Evolutionary conservation across 1,140 invertebrate genomes (phyloP).

Genomic region (Pseudomyrmex sp.): DNA sequence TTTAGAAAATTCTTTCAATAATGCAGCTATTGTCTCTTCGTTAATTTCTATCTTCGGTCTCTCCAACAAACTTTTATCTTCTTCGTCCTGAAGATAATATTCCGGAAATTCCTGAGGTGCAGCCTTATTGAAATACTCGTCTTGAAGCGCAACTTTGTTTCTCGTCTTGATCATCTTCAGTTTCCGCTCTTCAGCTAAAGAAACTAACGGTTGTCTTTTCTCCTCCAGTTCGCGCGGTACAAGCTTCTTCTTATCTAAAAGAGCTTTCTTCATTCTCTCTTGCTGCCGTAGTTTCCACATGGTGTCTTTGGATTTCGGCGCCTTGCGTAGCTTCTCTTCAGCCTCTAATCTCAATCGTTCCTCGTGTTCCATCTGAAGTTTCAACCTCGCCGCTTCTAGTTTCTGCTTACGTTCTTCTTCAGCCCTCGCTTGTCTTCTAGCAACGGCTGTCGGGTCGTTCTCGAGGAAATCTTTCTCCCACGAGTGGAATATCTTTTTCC

Average conservation of each 20-base stretch:
- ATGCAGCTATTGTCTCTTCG: constrained; percentile 30
- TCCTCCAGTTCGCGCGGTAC: constrained; percentile 79
- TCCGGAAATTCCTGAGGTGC: constrained; percentile 68
- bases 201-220: constrained; percentile 80
- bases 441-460: constrained; percentile 64
- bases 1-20: constrained; percentile 62
- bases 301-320: constrained; percentile 76
- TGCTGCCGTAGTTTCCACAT: constrained; percentile 80
- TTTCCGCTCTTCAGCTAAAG: constrained; percentile 78
- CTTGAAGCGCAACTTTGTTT: constrained; percentile 43
- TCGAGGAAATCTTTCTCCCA: constrained; percentile 76
- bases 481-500: constrained; percentile 75
- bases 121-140: constrained; percentile 56
- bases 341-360: constrained; percentile 65
- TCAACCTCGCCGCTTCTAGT: constrained; percentile 69
- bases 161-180: constrained; percentile 77
- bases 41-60: not conserved
- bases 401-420: constrained; percentile 70
- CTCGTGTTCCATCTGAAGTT: constrained; percentile 75
- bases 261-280: constrained; percentile 79
- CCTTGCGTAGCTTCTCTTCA: constrained; percentile 71
- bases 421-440: constrained; percentile 67
- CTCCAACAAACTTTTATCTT: not conserved
- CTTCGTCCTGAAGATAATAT: not conserved
- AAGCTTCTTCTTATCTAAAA: constrained; percentile 82